These are phyloP conservation scores for Scaptomyza reducta DNA, from an alignment of 2,888 invertebrate species.

Conservation along the genomic window DNA sequence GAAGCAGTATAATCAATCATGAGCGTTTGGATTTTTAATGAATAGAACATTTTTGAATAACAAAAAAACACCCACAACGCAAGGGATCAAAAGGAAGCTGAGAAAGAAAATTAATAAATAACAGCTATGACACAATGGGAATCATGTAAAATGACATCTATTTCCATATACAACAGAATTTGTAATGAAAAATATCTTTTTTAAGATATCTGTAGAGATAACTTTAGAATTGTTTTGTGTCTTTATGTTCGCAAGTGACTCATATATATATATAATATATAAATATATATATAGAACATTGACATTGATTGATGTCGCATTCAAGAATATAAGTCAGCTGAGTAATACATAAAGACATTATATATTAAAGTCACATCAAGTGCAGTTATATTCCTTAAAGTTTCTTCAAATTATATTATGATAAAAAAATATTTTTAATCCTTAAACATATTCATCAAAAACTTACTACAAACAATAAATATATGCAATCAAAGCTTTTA, in stretches of 20 bases:
- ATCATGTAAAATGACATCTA: neutral
- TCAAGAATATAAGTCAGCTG: constrained; percentile 12
- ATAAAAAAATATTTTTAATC: too few species aligned
- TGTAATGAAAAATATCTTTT: constrained; percentile 3
- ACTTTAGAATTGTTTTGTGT: neutral
- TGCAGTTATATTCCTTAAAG: too few species aligned
- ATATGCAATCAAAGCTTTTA: neutral
- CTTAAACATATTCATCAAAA: too few species aligned
- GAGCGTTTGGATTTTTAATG: constrained; percentile 1
- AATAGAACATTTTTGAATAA: constrained; percentile 1
- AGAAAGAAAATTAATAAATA: neutral
- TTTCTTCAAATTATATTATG: too few species aligned
- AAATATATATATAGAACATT: neutral
- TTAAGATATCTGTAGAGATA: neutral
- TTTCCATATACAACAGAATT: neutral
- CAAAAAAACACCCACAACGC: neutral
- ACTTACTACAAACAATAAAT: too few species aligned
- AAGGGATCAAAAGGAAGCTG: neutral
- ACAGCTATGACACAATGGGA: neutral
- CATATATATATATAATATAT: constrained; percentile 5
- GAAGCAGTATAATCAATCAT: constrained; percentile 69
- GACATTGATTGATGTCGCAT: constrained; percentile 46
- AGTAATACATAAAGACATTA: constrained; percentile 17
- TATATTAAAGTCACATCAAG: constrained; percentile 1
- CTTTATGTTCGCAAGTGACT: constrained; percentile 11